Percentiles rank a stretch among this genome's conserved stretches.
These are phyloP conservation scores for Burhinus oedicnemus DNA, from an alignment of 2,113 vertebrate species.

Conservation along the genomic window DNA sequence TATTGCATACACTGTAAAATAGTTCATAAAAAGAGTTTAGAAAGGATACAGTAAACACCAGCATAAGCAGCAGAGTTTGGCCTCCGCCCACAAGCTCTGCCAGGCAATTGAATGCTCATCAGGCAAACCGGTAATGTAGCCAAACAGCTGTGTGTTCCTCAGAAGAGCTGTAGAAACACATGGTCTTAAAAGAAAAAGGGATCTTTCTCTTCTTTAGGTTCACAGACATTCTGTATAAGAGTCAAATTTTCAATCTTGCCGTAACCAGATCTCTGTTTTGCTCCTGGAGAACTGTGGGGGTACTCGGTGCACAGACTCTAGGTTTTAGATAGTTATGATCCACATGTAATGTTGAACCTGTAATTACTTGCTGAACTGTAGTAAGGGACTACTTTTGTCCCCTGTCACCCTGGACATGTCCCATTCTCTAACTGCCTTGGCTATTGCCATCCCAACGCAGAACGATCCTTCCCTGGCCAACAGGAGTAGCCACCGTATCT, in stretches of 20 bases:
- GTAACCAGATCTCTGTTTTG: not conserved
- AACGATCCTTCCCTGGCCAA: not conserved
- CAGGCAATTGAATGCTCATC: not conserved
- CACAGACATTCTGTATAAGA: not conserved
- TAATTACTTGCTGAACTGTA: not conserved
- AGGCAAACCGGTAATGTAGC: not conserved
- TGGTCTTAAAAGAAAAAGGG: not conserved
- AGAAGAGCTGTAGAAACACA: not conserved
- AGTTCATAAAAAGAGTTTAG: not conserved
- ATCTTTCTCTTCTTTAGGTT: not conserved
- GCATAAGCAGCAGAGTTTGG: not conserved
- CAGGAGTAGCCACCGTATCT: not conserved
- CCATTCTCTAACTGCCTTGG: not conserved
- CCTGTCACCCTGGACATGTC: rapidly evolving
- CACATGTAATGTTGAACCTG: not conserved
- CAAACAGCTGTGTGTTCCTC: conserved; percentile 28
- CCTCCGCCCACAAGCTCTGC: not conserved
- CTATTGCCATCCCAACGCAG: not conserved
- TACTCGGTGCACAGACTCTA: not conserved
- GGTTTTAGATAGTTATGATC: not conserved
- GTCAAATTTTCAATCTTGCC: not conserved
- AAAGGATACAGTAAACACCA: not conserved
- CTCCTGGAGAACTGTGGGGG: not conserved
- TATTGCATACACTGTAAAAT: not conserved
- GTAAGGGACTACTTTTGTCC: too few species aligned